A percentile compares a stretch with the other conserved stretches of the same genome.
Evolutionary conservation across 2,888 invertebrate species (phyloP).

Genomic region (Netelia fuscicornis): DNA sequence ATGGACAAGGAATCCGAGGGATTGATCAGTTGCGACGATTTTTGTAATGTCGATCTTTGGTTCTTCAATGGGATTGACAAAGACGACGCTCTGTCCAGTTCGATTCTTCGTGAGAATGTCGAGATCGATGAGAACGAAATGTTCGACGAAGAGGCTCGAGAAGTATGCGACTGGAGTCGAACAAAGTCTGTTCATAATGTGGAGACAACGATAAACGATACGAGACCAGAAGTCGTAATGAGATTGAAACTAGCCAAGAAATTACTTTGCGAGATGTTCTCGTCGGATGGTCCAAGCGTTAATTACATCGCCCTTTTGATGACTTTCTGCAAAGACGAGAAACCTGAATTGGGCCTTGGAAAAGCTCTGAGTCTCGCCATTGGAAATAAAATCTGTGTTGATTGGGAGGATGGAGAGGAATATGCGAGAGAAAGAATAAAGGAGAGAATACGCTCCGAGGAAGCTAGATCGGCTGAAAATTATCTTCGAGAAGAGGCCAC

Average conservation of each 20-base stretch:
- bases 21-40: constrained; percentile 75
- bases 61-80: constrained; percentile 29
- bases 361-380: constrained; percentile 87
- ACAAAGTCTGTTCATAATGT: background rate
- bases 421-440: constrained; percentile 85
- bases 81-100: constrained; percentile 18
- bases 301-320: constrained; percentile 89
- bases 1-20: constrained; percentile 84
- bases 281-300: constrained; percentile 84
- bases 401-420: constrained; percentile 85
- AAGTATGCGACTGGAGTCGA: background rate
- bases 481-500: constrained; percentile 54
- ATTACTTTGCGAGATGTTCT: constrained; percentile 87
- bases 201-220: background rate
- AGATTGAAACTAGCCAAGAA: constrained; percentile 85
- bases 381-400: constrained; percentile 86
- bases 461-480: constrained; percentile 27
- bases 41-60: constrained; percentile 71
- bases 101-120: constrained; percentile 42
- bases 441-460: constrained; percentile 36
- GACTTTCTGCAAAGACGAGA: constrained; percentile 87
- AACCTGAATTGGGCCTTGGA: constrained; percentile 86
- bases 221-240: constrained; percentile 75
- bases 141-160: constrained; percentile 23
- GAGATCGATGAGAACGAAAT: constrained; percentile 50